phyloP scores from a whole-genome alignment of 2,797 vertebrate genomes.

The Siniperca scherzeri region DNA sequence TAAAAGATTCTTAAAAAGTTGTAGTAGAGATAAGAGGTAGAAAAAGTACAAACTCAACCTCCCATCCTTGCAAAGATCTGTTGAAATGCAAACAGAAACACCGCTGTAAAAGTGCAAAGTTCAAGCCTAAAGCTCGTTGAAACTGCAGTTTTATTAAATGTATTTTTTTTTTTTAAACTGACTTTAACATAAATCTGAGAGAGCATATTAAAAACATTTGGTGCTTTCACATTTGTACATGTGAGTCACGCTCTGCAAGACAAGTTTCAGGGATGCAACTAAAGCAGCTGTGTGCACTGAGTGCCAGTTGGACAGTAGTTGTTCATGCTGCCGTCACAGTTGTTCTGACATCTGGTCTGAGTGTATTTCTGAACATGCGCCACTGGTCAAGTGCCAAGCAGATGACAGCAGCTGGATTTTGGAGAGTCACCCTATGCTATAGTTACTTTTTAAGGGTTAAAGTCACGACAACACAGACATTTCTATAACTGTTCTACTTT shows the following conservation, averaged over 20 bases:
- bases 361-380: slow-evolving; percentile 27
- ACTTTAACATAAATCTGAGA: background rate
- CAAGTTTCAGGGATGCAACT: background rate
- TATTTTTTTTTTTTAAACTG: background rate
- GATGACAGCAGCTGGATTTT: slow-evolving; percentile 45
- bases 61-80: background rate
- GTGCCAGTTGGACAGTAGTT: slow-evolving; percentile 44
- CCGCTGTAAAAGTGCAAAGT: background rate
- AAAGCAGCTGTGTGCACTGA: background rate
- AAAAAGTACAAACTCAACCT: background rate
- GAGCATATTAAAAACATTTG: background rate
- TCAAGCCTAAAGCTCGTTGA: background rate
- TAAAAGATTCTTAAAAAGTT: background rate
- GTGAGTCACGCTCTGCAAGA: background rate
- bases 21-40: background rate
- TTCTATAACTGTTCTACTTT: slow-evolving; percentile 1
- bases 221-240: background rate
- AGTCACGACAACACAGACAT: background rate
- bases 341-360: slow-evolving; percentile 66
- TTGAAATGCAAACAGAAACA: background rate
- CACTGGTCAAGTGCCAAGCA: slow-evolving; percentile 25
- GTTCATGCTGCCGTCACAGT: slow-evolving; percentile 47
- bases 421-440: background rate
- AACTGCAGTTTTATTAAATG: background rate
- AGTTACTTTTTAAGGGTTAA: background rate